Conservation (phyloP, 2,797 vertebrate genomes). For the Cetoscarus ocellatus region DNA sequence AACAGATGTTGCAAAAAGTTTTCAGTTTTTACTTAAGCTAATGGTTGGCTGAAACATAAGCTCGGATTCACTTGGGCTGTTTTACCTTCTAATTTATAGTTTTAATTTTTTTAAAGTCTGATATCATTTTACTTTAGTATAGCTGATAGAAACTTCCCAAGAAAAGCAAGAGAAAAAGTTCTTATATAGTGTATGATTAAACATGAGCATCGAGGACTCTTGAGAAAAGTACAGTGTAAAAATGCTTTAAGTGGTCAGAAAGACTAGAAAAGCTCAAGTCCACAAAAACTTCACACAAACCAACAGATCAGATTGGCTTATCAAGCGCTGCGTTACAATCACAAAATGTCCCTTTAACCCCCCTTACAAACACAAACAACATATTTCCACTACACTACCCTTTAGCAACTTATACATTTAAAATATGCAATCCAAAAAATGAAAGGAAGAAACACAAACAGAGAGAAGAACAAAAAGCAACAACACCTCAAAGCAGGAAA, state of each 20-base stretch:
- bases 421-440: conserved; percentile 2
- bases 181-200: background rate
- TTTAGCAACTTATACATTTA: conserved; percentile 15
- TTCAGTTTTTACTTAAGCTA: no score
- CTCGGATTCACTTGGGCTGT: no score
- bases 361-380: conserved; percentile 20
- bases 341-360: conserved; percentile 18
- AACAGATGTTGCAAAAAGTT: no score
- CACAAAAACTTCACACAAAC: conserved; percentile 3
- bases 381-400: conserved; percentile 23
- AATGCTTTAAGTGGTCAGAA: no score
- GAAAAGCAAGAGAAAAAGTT: background rate
- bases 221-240: background rate
- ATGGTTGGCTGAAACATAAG: no score
- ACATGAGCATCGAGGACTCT: conserved; percentile 8
- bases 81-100: no score
- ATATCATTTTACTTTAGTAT: no score
- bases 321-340: conserved; percentile 24
- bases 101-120: no score
- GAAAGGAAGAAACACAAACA: background rate
- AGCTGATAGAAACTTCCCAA: no score
- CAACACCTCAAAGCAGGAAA: background rate
- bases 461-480: conserved; percentile 9
- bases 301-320: background rate
- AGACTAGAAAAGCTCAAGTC: no score